Evolutionary conservation across 1,140 invertebrate species (phyloP).

Genomic region (Danaus melanippus): DNA sequence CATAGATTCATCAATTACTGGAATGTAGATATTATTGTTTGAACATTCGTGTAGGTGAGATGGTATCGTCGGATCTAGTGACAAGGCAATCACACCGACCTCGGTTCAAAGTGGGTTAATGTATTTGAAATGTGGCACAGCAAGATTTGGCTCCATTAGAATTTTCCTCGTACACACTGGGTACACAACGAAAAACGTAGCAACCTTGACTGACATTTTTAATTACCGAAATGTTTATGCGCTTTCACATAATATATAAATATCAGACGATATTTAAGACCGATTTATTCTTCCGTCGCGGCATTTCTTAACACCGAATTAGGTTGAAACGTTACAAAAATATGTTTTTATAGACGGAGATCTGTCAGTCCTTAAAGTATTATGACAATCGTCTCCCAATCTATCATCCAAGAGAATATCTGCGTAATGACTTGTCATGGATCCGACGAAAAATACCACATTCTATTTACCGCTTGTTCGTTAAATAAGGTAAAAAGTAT

Average conservation of each 20-base stretch:
- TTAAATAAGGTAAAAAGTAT: conserved; percentile 54
- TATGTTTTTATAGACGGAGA: too few species aligned
- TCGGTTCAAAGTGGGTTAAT: conserved; percentile 59
- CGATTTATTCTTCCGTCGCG: too few species aligned
- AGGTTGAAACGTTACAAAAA: too few species aligned
- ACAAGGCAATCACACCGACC: conserved; percentile 37
- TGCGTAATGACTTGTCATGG: conserved; percentile 49
- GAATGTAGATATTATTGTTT: too few species aligned
- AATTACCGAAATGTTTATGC: conserved; percentile 11
- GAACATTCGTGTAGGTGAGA: conserved; percentile 7
- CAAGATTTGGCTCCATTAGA: conserved; percentile 36
- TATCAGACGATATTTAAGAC: too few species aligned
- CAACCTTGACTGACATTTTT: conserved; percentile 41
- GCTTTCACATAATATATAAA: conserved; percentile 1
- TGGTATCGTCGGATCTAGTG: conserved; percentile 26
- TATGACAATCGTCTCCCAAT: conserved; percentile 20
- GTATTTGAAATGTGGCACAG: conserved; percentile 49
- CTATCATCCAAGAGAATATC: conserved; percentile 49
- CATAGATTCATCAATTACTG: too few species aligned
- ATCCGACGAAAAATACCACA: conserved; percentile 40
- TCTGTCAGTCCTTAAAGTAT: neutral
- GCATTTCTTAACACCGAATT: too few species aligned
- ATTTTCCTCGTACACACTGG: conserved; percentile 27
- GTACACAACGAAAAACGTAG: conserved; percentile 14
- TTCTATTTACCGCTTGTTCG: conserved; percentile 37